Evolutionary conservation across 2,113 vertebrate species (phyloP).

Genomic region (Cygnus atratus): DNA sequence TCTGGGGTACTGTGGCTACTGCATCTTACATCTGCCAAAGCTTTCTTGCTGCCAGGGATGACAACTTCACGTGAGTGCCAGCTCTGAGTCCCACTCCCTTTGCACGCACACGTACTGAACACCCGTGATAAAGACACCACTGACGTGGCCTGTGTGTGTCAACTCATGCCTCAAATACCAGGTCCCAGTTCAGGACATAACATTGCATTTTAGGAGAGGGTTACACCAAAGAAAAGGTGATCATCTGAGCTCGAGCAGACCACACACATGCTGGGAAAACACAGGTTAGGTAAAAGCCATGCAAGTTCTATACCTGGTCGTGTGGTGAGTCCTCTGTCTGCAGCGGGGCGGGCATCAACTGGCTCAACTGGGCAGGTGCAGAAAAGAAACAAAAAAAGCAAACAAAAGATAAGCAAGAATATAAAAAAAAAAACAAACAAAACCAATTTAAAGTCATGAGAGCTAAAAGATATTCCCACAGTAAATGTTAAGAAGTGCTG

Average conservation of each 20-base stretch:
- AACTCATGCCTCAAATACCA: neutral
- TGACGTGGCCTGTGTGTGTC: neutral
- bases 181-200: neutral
- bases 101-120: neutral
- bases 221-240: neutral
- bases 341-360: constrained; percentile 90
- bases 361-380: constrained; percentile 86
- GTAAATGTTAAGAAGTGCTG: neutral
- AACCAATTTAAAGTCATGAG: neutral
- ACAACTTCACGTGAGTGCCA: neutral
- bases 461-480: neutral
- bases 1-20: neutral
- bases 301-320: constrained; percentile 85
- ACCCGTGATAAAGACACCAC: neutral
- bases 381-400: constrained; percentile 71
- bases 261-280: neutral
- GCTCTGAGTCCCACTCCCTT: neutral
- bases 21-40: neutral
- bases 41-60: neutral
- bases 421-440: neutral
- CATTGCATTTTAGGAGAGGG: neutral
- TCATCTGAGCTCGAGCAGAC: neutral
- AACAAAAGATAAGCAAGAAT: constrained; percentile 72
- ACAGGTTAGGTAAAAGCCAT: constrained; percentile 29
- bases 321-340: constrained; percentile 93